phyloP scores from a whole-genome alignment of 2,888 invertebrate genomes.

The Sinelater perroti region DNA sequence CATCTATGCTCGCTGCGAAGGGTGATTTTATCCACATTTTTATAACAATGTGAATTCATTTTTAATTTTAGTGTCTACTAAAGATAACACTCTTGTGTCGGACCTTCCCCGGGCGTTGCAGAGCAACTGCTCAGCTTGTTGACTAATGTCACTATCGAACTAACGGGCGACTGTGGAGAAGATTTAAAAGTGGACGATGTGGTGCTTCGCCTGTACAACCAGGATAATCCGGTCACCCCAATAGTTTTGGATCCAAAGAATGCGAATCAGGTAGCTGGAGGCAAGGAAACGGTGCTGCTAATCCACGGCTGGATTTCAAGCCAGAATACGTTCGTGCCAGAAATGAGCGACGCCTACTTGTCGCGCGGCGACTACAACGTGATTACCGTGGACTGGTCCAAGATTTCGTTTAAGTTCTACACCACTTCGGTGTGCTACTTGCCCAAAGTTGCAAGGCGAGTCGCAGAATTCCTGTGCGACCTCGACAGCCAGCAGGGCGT shows the following conservation, averaged over 20 bases:
- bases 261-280: background rate
- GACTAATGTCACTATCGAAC: background rate
- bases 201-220: background rate
- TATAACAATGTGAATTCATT: too few relatives aligned
- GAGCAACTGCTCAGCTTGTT: background rate
- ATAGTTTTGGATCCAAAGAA: background rate
- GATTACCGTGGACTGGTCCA: conserved; percentile 8
- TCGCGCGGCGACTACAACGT: conserved; percentile 13
- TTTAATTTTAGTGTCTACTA: too few relatives aligned
- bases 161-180: background rate
- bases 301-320: conserved; percentile 18
- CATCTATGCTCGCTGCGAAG: too few relatives aligned
- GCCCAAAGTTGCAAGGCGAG: conserved; percentile 1
- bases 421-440: conserved; percentile 2
- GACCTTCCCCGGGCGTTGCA: background rate
- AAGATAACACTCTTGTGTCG: too few relatives aligned
- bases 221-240: background rate
- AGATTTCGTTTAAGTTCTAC: background rate
- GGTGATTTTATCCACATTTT: too few relatives aligned
- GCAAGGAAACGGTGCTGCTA: conserved; percentile 3
- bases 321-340: background rate
- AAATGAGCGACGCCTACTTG: conserved; percentile 10
- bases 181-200: background rate
- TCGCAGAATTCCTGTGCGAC: background rate
- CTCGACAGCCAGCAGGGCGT: background rate